Evolutionary conservation across 2,888 invertebrate species (phyloP), one percentile per base, ranked within the genome.

Genomic region (Actias luna): DNA sequence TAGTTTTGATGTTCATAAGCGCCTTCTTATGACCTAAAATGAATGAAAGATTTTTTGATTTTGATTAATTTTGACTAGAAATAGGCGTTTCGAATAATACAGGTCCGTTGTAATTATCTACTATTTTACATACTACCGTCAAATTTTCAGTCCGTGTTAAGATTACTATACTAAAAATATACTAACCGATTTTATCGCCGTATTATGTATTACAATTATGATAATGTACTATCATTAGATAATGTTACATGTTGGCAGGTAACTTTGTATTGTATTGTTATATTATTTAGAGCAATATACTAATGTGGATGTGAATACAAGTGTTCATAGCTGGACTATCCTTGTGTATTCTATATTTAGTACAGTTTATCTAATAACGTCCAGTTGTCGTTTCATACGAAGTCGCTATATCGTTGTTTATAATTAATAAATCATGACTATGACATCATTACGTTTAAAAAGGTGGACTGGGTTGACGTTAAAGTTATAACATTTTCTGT

Each of bases 331-430:
- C 22, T 46, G 14, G 22, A 22, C 4, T 52, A 27, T 52, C 52
- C 52, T 52, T 52, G 29, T 52, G 5, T 52, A 29, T 52, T 27
- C 27, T 29, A 29, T 55, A 29, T 55, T 55, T 55, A 55, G 55
- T 55, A 29, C 16, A n/a, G 16, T 55, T 27, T 55, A 52, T 55
- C 29, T 29, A 55, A 27, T 29, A 7, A 55, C 29, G 7, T 55
- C 29, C n/a, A 46, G 22, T 50, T 29, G 55, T 14, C 16, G n/a
- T 14, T n/a, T 4, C 7, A 55, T 25, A 22, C 25, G 12, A 50
- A 25, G 46, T 50, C 12, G 46, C 25, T 18, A 42, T 39, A 42
- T n/a, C 5, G 5, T 39, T 39, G 12, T 22, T 5, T 27, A 25
- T 14, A 55, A n/a, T 55, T 55, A 29, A 55, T 29, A 55, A 55